These are phyloP conservation scores for Alitta virens DNA, from an alignment of 2,888 invertebrate species.

Conservation along the genomic window DNA sequence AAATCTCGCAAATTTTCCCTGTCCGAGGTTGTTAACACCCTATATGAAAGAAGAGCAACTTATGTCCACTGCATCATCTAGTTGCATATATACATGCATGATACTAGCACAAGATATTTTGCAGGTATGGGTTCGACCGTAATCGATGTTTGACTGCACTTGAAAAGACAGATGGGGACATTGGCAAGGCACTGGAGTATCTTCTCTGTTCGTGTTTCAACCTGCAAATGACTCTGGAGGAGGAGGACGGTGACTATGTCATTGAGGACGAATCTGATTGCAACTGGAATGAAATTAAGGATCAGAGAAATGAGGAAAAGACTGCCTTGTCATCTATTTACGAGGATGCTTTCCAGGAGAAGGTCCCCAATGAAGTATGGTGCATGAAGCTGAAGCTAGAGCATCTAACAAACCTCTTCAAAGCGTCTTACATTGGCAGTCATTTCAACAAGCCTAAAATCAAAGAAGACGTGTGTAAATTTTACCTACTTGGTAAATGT, in stretches of 20 bases:
- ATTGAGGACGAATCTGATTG: conserved; percentile 4
- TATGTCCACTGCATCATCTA: too few species aligned
- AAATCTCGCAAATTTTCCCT: too few species aligned
- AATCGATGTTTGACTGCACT: conserved; percentile 40
- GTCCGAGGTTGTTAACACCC: too few species aligned
- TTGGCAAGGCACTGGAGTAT: conserved; percentile 44
- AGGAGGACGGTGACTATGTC: not conserved
- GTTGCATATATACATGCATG: too few species aligned
- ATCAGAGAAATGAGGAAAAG: conserved; percentile 46
- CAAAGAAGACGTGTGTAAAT: conserved; percentile 32
- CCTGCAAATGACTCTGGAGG: conserved; percentile 14
- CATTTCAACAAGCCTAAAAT: not conserved
- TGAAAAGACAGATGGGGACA: conserved; percentile 41
- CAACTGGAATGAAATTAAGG: conserved; percentile 31
- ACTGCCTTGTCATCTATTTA: conserved; percentile 46
- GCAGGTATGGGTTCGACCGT: conserved; percentile 48
- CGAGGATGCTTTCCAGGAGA: conserved; percentile 40
- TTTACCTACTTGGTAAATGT: conserved; percentile 43
- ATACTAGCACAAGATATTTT: too few species aligned
- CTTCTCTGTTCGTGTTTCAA: conserved; percentile 41
- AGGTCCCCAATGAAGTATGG: conserved; percentile 43
- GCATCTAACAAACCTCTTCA: conserved; percentile 6
- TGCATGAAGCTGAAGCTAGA: conserved; percentile 35
- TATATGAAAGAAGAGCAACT: too few species aligned
- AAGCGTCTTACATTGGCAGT: too few species aligned